Conservation (phyloP, 1,140 invertebrate genomes). For the Phortica variegata region DNA sequence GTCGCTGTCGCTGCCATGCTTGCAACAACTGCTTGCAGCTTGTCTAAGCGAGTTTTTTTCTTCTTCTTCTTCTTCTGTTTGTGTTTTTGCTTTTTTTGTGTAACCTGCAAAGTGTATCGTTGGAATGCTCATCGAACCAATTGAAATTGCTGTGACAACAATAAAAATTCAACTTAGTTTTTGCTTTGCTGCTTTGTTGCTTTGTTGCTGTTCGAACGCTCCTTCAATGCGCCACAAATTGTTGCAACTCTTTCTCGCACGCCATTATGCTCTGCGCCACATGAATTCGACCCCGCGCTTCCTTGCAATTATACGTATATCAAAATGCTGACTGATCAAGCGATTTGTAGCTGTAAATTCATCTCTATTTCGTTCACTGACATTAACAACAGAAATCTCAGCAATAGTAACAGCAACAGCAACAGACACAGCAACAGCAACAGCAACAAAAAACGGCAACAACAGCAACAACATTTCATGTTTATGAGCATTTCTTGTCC, state of each 20-base stretch:
- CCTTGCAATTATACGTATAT: slow-evolving; percentile 53
- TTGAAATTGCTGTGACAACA: slow-evolving; percentile 58
- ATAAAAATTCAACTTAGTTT: slow-evolving; percentile 56
- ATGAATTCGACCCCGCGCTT: slow-evolving; percentile 31
- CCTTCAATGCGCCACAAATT: not conserved
- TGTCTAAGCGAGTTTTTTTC: slow-evolving; percentile 41
- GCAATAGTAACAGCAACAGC: no score
- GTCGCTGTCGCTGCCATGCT: slow-evolving; percentile 5
- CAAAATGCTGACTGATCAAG: slow-evolving; percentile 56
- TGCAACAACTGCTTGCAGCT: no score
- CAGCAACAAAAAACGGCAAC: no score
- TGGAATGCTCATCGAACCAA: slow-evolving; percentile 57
- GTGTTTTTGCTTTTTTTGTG: slow-evolving; percentile 11
- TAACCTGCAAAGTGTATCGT: slow-evolving; percentile 39
- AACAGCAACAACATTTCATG: no score
- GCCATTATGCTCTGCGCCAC: slow-evolving; percentile 11
- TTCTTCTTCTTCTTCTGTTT: slow-evolving; percentile 13
- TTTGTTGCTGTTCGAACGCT: slow-evolving; percentile 5
- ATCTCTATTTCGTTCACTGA: slow-evolving; percentile 43
- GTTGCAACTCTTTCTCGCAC: not conserved
- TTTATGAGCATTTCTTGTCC: slow-evolving; percentile 3
- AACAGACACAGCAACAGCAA: not conserved
- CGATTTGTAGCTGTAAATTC: slow-evolving; percentile 57
- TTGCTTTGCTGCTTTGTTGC: slow-evolving; percentile 14
- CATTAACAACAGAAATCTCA: no score